Percentiles rank a stretch among this genome's conserved stretches.
Evolutionary conservation across 2,888 invertebrate genomes (phyloP).

Genomic region (Xestia c-nigrum): DNA sequence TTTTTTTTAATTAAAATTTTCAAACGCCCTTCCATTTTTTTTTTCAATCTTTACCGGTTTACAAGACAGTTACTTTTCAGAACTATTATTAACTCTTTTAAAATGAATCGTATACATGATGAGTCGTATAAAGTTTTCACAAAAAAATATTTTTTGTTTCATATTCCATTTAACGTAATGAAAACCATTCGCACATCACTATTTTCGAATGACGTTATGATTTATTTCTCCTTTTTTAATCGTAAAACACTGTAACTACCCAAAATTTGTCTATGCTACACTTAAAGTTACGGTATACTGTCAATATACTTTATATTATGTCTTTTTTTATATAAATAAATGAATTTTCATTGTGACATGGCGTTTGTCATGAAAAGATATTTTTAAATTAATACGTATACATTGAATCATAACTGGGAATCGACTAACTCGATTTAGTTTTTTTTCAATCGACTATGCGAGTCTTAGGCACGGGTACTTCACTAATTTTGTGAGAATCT

Average conservation of each 20-base stretch:
- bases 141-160: not conserved
- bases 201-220: not conserved
- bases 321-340: slow-evolving; percentile 75
- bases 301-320: slow-evolving; percentile 76
- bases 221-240: not conserved
- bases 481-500: slow-evolving; percentile 46
- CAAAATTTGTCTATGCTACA: slow-evolving; percentile 62
- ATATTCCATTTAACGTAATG: not conserved
- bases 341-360: slow-evolving; percentile 70
- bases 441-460: slow-evolving; percentile 40
- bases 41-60: not conserved
- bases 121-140: not conserved
- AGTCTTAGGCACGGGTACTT: slow-evolving; percentile 51
- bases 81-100: not conserved
- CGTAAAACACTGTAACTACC: slow-evolving; percentile 35
- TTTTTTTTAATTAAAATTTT: not conserved
- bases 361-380: slow-evolving; percentile 70
- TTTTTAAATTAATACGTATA: slow-evolving; percentile 72
- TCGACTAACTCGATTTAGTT: slow-evolving; percentile 63
- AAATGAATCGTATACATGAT: not conserved
- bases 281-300: slow-evolving; percentile 81
- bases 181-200: not conserved
- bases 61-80: not conserved
- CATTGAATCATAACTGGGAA: slow-evolving; percentile 67
- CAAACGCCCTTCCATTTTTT: not conserved